Percentiles rank a stretch among this genome's conserved stretches.
phyloP scores from a whole-genome alignment of 2,888 invertebrate species.

The Seira sanloemensis region DNA sequence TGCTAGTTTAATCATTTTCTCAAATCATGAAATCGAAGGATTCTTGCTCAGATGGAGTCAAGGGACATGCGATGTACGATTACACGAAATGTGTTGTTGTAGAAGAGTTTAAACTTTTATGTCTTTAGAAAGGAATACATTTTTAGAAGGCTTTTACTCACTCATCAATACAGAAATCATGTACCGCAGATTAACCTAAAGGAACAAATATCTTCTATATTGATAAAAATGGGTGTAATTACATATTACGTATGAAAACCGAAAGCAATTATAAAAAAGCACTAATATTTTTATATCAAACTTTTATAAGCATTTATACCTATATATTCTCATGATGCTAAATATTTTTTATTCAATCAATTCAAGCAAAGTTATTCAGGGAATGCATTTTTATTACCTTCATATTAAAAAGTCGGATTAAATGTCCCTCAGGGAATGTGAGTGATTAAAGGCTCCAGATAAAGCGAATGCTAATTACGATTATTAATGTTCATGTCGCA shows the following conservation, averaged over 20 bases:
- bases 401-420: conserved; percentile 41
- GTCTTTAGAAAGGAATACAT: conserved; percentile 31
- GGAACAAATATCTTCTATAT: neutral
- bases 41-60: neutral
- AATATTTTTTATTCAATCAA: neutral
- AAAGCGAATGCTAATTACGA: conserved; percentile 60
- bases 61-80: neutral
- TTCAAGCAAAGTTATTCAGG: neutral
- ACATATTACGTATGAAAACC: conserved; percentile 43
- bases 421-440: conserved; percentile 41
- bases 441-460: conserved; percentile 61
- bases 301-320: no score
- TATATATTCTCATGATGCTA: no score
- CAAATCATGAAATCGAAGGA: conserved; percentile 14
- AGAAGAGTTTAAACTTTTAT: neutral
- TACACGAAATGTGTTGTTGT: neutral
- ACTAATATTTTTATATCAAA: no score
- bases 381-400: conserved; percentile 36
- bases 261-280: conserved; percentile 52
- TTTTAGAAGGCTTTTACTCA: neutral
- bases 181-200: neutral
- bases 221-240: conserved; percentile 40
- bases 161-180: neutral
- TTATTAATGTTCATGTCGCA: conserved; percentile 64
- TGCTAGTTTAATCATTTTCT: conserved; percentile 5